Percentiles rank a stretch among this genome's conserved stretches.
Evolutionary conservation across 2,888 invertebrate genomes (phyloP).

Genomic region (Drosophila algonquin): DNA sequence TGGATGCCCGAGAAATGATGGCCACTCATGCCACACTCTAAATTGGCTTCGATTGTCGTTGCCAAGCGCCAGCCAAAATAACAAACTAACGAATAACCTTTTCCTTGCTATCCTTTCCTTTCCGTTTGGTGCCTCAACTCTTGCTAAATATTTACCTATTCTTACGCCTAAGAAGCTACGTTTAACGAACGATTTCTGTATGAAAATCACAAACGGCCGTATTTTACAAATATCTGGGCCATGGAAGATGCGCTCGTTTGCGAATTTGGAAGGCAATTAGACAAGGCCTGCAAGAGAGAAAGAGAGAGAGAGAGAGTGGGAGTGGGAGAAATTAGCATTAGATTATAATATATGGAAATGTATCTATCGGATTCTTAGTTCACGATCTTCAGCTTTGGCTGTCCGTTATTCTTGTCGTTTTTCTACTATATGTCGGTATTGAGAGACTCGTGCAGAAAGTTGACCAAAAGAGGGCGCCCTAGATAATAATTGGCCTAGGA

Average conservation of each 20-base stretch:
- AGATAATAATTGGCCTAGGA: too few species aligned
- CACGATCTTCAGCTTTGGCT: too few species aligned
- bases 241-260: slow-evolving; percentile 81
- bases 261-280: slow-evolving; percentile 83
- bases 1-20: slow-evolving; percentile 79
- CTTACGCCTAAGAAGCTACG: slow-evolving; percentile 35
- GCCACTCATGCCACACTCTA: slow-evolving; percentile 84
- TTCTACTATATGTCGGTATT: too few species aligned
- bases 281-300: slow-evolving; percentile 82
- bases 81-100: neutral
- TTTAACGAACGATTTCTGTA: slow-evolving; percentile 57
- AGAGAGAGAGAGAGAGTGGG: neutral
- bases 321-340: neutral
- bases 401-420: too few species aligned
- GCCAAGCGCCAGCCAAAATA: slow-evolving; percentile 25
- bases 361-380: neutral
- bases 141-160: slow-evolving; percentile 36
- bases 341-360: too few species aligned
- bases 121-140: slow-evolving; percentile 3
- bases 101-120: slow-evolving; percentile 23
- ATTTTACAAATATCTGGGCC: slow-evolving; percentile 81
- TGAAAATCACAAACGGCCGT: slow-evolving; percentile 81
- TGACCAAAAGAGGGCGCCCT: too few species aligned
- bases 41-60: slow-evolving; percentile 50
- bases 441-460: too few species aligned